A percentile compares a stretch with the other conserved stretches of the same genome.
phyloP scores from a whole-genome alignment of 2,113 vertebrate species.

The Melanerpes aurifrons region DNA sequence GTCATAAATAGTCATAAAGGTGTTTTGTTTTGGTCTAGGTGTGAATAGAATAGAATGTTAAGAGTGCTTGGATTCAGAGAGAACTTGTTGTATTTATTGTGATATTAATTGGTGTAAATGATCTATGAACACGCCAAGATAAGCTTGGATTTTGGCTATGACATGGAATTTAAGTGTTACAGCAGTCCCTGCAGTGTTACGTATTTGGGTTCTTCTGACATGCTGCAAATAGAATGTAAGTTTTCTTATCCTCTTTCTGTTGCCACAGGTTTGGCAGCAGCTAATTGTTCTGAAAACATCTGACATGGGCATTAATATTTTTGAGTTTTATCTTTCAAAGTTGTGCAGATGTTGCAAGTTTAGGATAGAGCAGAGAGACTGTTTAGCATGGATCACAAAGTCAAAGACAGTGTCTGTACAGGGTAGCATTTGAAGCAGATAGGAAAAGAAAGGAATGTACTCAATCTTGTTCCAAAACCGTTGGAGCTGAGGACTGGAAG shows the following conservation, averaged over 20 bases:
- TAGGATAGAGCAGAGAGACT: not conserved
- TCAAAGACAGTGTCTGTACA: not conserved
- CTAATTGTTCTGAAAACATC: not conserved
- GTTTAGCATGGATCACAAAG: not conserved
- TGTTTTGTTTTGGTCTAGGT: not conserved
- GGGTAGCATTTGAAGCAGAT: conserved; percentile 18
- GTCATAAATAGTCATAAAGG: not conserved
- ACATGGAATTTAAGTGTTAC: not conserved
- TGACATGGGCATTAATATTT: not conserved
- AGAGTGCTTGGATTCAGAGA: not conserved
- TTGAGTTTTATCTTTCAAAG: not conserved
- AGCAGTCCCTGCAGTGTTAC: not conserved
- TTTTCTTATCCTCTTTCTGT: not conserved
- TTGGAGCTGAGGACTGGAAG: not conserved
- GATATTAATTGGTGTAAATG: not conserved
- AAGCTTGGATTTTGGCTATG: not conserved
- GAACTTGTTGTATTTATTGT: not conserved
- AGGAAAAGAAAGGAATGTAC: conserved; percentile 28
- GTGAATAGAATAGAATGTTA: not conserved
- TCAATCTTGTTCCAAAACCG: conserved; percentile 8
- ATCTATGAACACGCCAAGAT: not conserved
- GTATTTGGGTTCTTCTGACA: not conserved
- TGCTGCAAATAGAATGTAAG: not conserved
- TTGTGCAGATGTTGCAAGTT: not conserved
- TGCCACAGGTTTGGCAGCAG: not conserved